Conservation (phyloP, 2,113 vertebrate species). For the Crocuta crocuta region DNA sequence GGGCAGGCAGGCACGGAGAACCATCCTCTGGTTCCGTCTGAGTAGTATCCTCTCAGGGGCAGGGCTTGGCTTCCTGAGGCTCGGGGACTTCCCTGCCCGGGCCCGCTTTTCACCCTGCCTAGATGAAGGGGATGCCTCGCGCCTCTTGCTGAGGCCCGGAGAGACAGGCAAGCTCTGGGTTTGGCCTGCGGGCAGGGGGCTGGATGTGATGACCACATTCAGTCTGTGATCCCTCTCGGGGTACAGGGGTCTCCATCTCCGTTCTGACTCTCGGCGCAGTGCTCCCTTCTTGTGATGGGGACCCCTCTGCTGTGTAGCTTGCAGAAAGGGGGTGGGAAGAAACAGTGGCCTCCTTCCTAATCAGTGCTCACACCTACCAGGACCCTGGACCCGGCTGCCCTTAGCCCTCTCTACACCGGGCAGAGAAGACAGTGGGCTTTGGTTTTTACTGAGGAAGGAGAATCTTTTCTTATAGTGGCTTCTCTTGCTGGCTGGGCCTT, state of each 20-base stretch:
- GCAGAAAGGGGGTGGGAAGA: neutral
- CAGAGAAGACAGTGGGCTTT: neutral
- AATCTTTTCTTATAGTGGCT: neutral
- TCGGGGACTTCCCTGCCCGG: conserved; percentile 65
- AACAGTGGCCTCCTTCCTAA: neutral
- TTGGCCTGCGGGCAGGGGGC: neutral
- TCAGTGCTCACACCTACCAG: neutral
- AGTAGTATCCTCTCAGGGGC: conserved; percentile 38
- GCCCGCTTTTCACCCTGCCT: neutral
- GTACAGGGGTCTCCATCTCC: neutral
- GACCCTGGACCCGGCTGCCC: neutral
- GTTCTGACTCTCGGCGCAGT: neutral
- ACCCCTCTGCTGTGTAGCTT: neutral
- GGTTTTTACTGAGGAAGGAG: neutral
- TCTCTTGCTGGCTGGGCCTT: neutral
- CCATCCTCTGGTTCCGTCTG: conserved; percentile 70
- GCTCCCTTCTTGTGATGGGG: neutral
- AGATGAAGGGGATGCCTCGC: neutral
- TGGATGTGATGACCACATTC: neutral
- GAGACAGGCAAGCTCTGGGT: neutral
- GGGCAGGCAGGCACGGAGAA: neutral
- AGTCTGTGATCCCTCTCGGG: neutral
- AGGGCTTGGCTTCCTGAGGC: conserved; percentile 33
- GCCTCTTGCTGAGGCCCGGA: neutral
- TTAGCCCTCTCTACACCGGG: neutral